Evolutionary conservation across 2,797 vertebrate genomes (phyloP), one percentile per base, ranked within the genome.

Genomic region (Pseudopleuronectes americanus): DNA sequence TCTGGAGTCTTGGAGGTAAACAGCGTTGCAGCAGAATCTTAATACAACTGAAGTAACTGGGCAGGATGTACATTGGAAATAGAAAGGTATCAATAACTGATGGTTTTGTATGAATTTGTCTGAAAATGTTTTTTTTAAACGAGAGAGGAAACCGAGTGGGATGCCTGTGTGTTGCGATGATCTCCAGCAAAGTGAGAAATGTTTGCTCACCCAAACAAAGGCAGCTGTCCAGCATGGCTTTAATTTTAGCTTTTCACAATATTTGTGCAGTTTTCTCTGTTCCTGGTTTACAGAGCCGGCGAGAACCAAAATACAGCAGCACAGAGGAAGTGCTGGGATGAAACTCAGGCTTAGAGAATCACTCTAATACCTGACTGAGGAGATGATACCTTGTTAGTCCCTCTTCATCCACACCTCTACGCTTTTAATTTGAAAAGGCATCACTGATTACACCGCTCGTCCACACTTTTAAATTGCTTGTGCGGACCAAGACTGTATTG

Each of bases 211-310:
- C 68, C 67, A 80, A 88, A 84, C 81, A 89, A 21, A 68, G 76
- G 73, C 81, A 66, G 74, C 49, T 33, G 70, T 86, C 83, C 83
- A 89, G 67, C 33, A 67, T 38, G 8, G 8, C 52, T 83, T 82
- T 84, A 84, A 81, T 84, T 83, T 84, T 84, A 82, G 80, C 56
- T 78, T 70, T 26, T 74, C 28, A 74, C 68, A 84, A 79, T 63
- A 77, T 81, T 73, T 81, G 53, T 79, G 63, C 71, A 36, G 64
- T 73, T 70, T 38, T 70, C 49, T 83, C 57, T 67, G 17, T 68
- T 76, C 54, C 62, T 75, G 53, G 26, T 62, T 51, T 54, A 65
- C 28, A n/a, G 63, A 71, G 56, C 31, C 61, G 53, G 26, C 1
- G 1, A 17, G 16, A 45, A 45, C 43, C 16, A 1, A 45, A 45